These are phyloP conservation scores for Bovichtus diacanthus DNA, from an alignment of 2,797 vertebrate genomes.

Conservation along the genomic window DNA sequence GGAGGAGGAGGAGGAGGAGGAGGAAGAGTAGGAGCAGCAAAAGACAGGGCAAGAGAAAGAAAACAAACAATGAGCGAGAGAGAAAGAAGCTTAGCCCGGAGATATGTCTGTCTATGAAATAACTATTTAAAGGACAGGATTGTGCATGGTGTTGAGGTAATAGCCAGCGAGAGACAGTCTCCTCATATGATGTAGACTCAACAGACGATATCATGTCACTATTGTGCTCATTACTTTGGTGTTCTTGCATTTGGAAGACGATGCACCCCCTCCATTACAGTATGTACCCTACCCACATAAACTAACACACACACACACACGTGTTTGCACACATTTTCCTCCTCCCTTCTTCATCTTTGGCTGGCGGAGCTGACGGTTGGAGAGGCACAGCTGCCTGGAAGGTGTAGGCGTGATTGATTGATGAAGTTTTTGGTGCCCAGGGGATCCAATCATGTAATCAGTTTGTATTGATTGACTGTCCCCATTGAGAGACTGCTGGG, in stretches of 20 bases:
- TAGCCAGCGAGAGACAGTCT: slow-evolving; percentile 25
- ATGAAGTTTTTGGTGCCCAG: slow-evolving; percentile 76
- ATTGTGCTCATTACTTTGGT: slow-evolving; percentile 24
- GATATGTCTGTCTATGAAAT: slow-evolving; percentile 51
- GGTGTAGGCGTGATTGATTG: slow-evolving; percentile 79
- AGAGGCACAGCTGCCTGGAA: slow-evolving; percentile 72
- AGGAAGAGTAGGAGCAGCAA: slow-evolving; percentile 12
- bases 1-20: slow-evolving; percentile 18
- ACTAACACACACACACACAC: slow-evolving; percentile 8
- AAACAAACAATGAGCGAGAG: slow-evolving; percentile 24
- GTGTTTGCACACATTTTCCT: slow-evolving; percentile 8
- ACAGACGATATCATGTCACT: slow-evolving; percentile 12
- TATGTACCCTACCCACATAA: not conserved
- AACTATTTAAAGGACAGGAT: slow-evolving; percentile 31
- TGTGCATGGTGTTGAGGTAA: slow-evolving; percentile 27
- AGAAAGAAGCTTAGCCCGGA: slow-evolving; percentile 42
- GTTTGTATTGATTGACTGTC: slow-evolving; percentile 81
- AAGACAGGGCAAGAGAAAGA: slow-evolving; percentile 26
- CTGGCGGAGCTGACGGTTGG: slow-evolving; percentile 45
- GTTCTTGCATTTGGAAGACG: slow-evolving; percentile 27
- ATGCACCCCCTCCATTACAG: not conserved
- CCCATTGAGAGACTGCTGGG: slow-evolving; percentile 71
- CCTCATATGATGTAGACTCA: slow-evolving; percentile 32
- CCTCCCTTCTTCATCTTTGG: slow-evolving; percentile 40
- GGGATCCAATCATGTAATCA: slow-evolving; percentile 85